Conservation (phyloP, 2,113 vertebrate genomes). For the Saccopteryx leptura region DNA sequence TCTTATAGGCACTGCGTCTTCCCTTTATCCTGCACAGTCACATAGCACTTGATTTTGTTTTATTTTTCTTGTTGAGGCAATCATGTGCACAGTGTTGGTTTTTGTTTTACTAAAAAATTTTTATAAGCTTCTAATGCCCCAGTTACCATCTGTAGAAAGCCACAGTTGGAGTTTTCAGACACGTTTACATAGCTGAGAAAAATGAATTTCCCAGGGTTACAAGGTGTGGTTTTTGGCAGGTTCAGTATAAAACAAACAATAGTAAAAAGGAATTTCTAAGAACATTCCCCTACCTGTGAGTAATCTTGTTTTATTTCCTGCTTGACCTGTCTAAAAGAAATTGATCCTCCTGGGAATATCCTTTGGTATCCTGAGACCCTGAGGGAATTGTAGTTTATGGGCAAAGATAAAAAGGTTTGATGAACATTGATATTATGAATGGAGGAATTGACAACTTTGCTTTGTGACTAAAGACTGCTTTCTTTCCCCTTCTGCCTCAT, state of each 20-base stretch:
- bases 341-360: conserved; percentile 12
- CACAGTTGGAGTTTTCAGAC: not conserved
- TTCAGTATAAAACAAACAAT: conserved; percentile 18
- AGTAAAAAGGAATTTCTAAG: conserved; percentile 71
- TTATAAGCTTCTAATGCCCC: not conserved
- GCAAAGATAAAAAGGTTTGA: not conserved
- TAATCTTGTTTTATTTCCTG: conserved; percentile 64
- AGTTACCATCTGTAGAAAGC: not conserved
- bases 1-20: not conserved
- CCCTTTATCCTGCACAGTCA: not conserved
- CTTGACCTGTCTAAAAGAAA: conserved; percentile 13
- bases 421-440: accelerated
- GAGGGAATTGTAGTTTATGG: not conserved
- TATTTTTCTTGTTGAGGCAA: not conserved
- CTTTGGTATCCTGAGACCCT: not conserved
- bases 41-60: not conserved
- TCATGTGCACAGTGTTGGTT: not conserved
- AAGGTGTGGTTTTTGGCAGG: conserved; percentile 64
- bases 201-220: conserved; percentile 41
- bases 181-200: not conserved
- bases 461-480: not conserved
- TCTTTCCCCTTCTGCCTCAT: not conserved
- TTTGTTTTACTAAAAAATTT: not conserved
- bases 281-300: conserved; percentile 34
- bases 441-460: not conserved